Conservation (phyloP, 2,888 invertebrate genomes). For the Arrhopalites spinosus region DNA sequence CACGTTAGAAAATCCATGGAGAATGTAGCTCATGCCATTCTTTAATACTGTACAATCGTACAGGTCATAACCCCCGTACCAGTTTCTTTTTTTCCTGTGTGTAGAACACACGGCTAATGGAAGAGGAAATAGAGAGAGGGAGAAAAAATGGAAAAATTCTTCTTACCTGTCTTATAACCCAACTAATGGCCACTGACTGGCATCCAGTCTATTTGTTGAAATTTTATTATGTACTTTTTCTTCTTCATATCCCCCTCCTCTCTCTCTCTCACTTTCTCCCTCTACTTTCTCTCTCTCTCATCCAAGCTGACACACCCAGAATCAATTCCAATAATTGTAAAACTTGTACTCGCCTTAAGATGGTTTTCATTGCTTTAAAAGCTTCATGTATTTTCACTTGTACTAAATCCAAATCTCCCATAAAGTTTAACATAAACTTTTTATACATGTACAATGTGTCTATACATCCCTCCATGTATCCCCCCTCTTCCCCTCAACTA, state of each 20-base stretch:
- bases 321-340: slow-evolving; percentile 29
- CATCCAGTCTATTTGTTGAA: neutral
- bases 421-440: slow-evolving; percentile 2
- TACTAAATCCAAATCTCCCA: neutral
- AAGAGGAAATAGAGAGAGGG: neutral
- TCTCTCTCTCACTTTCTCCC: neutral
- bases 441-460: no score
- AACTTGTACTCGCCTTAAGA: slow-evolving; percentile 11
- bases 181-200: neutral
- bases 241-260: neutral
- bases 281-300: neutral
- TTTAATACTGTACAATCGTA: no score
- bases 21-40: no score
- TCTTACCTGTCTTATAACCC: neutral
- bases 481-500: no score
- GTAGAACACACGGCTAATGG: no score
- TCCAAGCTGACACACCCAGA: slow-evolving; percentile 25
- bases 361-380: slow-evolving; percentile 27
- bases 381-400: slow-evolving; percentile 1
- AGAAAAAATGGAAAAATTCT: neutral
- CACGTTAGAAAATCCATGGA: no score
- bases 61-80: no score
- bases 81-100: no score
- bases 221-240: neutral
- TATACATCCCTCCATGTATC: no score